These are phyloP conservation scores for Campopleginae sp. DNA, from an alignment of 2,888 invertebrate species.

Conservation along the genomic window DNA sequence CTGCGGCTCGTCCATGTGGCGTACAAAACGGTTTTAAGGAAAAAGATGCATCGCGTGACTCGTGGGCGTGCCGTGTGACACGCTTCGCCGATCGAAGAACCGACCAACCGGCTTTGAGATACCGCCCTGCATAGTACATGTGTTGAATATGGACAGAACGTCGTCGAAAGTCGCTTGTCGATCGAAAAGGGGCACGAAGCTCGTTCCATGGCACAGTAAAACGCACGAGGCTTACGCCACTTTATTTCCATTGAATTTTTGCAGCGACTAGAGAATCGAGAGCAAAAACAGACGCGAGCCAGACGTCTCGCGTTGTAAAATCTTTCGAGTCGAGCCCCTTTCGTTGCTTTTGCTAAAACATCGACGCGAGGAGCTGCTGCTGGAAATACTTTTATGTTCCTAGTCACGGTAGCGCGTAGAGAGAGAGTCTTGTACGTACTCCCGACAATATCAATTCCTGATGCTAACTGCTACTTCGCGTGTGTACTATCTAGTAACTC, in stretches of 20 bases:
- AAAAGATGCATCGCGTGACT: constrained; percentile 78
- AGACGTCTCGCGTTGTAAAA: background rate
- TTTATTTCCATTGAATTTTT: constrained; percentile 1
- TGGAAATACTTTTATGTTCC: constrained; percentile 76
- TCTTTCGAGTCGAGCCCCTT: background rate
- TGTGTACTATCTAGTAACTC: constrained; percentile 68
- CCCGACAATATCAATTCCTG: constrained; percentile 77
- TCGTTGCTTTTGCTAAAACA: background rate
- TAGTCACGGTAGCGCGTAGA: constrained; percentile 79
- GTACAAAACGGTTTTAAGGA: constrained; percentile 42
- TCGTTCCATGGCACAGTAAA: background rate
- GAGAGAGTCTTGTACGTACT: constrained; percentile 58
- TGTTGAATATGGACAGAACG: constrained; percentile 58
- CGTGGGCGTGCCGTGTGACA: constrained; percentile 82
- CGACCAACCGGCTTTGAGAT: constrained; percentile 81
- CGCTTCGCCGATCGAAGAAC: constrained; percentile 77
- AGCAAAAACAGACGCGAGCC: constrained; percentile 1
- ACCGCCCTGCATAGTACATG: constrained; percentile 71
- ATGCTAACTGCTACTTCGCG: constrained; percentile 82
- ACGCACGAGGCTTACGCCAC: constrained; percentile 13
- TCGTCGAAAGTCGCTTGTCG: background rate
- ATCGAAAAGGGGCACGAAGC: constrained; percentile 22
- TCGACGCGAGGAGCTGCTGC: constrained; percentile 14
- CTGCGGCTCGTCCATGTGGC: background rate
- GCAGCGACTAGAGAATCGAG: background rate